phyloP scores from a whole-genome alignment of 2,797 vertebrate species.

The Leptodactylus fallax region DNA sequence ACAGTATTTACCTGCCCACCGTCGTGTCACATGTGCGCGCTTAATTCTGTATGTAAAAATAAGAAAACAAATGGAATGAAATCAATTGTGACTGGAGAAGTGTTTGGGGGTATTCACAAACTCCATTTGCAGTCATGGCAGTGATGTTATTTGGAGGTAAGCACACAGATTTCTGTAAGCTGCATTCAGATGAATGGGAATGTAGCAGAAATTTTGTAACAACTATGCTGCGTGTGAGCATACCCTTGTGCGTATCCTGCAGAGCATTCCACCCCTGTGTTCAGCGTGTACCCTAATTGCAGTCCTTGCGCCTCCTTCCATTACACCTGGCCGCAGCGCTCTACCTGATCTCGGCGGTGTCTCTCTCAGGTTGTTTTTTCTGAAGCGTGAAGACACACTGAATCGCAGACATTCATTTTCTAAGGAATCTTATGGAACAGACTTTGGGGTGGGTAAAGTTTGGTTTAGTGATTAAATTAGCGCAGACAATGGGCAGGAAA shows the following conservation, averaged over 20 bases:
- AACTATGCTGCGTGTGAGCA: no score
- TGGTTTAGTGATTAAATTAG: slow-evolving; percentile 13
- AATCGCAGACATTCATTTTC: background rate
- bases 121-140: no score
- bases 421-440: background rate
- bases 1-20: slow-evolving; percentile 32
- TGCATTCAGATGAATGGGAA: no score
- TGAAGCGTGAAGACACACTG: background rate
- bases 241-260: no score
- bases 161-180: no score
- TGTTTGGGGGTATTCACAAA: no score
- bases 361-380: background rate
- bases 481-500: background rate
- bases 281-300: background rate
- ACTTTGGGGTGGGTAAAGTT: slow-evolving; percentile 19
- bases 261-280: background rate
- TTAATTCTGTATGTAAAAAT: background rate
- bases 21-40: background rate
- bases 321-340: background rate
- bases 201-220: no score
- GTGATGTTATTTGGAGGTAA: no score
- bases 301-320: background rate
- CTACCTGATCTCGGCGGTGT: background rate
- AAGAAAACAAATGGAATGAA: background rate
- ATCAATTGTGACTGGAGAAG: background rate